phyloP scores from a whole-genome alignment of 2,888 invertebrate genomes.

The Metallyticus violacea region DNA sequence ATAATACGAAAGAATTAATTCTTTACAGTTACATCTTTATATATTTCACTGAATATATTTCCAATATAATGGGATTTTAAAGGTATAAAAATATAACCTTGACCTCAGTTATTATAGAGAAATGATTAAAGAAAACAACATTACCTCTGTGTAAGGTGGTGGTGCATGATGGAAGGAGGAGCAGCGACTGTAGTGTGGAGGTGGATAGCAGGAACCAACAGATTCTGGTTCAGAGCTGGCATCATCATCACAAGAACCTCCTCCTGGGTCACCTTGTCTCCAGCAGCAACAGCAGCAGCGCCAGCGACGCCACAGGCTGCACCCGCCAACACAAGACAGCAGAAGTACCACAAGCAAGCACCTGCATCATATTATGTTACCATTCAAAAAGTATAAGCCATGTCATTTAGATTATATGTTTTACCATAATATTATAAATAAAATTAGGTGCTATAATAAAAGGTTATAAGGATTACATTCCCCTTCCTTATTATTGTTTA shows the following conservation, averaged over 20 bases:
- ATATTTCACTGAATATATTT: no score
- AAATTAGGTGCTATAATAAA: no score
- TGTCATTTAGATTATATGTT: no score
- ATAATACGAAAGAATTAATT: no score
- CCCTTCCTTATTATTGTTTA: no score
- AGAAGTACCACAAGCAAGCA: constrained; percentile 66
- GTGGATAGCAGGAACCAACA: constrained; percentile 76
- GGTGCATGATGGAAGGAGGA: constrained; percentile 80
- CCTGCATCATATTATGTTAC: constrained; percentile 46
- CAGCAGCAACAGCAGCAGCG: constrained; percentile 36
- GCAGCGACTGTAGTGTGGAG: constrained; percentile 81
- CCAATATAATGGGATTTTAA: no score
- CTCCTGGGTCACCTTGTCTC: constrained; percentile 48
- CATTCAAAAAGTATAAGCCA: no score
- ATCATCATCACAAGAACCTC: constrained; percentile 52
- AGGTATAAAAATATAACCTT: no score
- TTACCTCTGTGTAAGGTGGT: constrained; percentile 81
- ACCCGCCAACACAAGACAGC: constrained; percentile 67
- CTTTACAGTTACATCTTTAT: no score
- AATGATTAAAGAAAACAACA: neutral
- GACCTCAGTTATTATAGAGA: neutral
- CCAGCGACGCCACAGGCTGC: constrained; percentile 48
- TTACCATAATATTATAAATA: no score
- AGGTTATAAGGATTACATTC: no score
- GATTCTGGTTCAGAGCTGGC: constrained; percentile 72